A percentile compares a stretch with the other conserved stretches of the same genome.
Conservation (phyloP, 2,888 invertebrate genomes). For the Iselma pallidipennis region DNA sequence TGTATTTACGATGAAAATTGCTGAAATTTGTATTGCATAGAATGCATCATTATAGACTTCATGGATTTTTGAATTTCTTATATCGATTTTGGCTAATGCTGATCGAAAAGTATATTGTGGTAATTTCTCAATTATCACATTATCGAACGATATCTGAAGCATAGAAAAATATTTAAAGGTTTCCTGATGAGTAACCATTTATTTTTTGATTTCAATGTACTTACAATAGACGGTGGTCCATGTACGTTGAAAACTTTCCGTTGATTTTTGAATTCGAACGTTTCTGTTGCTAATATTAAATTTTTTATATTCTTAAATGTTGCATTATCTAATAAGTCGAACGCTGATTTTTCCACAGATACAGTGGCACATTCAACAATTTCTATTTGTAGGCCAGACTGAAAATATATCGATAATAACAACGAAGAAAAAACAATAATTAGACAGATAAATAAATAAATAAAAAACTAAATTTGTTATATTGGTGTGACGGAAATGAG, state of each 20-base stretch:
- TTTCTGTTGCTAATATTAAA: slow-evolving; percentile 62
- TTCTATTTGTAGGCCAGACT: slow-evolving; percentile 58
- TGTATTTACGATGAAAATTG: slow-evolving; percentile 66
- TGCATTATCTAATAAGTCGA: slow-evolving; percentile 68
- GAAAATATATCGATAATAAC: slow-evolving; percentile 57
- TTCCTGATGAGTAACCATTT: no score
- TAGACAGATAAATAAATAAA: background rate
- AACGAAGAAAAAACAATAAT: slow-evolving; percentile 36
- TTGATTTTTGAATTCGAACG: slow-evolving; percentile 67
- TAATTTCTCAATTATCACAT: slow-evolving; percentile 63
- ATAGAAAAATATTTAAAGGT: slow-evolving; percentile 18
- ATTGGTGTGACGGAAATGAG: slow-evolving; percentile 1
- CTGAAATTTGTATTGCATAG: slow-evolving; percentile 66
- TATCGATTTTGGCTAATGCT: slow-evolving; percentile 63
- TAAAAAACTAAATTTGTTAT: background rate
- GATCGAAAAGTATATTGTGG: slow-evolving; percentile 68
- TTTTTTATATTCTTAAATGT: slow-evolving; percentile 62
- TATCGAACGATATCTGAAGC: slow-evolving; percentile 68
- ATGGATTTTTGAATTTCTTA: slow-evolving; percentile 62
- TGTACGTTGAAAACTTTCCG: slow-evolving; percentile 47
- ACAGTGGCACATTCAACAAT: slow-evolving; percentile 64
- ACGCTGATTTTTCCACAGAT: slow-evolving; percentile 65
- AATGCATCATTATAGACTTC: slow-evolving; percentile 68
- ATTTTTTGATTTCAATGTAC: slow-evolving; percentile 27
- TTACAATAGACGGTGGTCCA: slow-evolving; percentile 62